A percentile compares a stretch with the other conserved stretches of the same genome.
These are phyloP conservation scores for Drosophila insularis DNA, from an alignment of 1,140 invertebrate species.

Conservation along the genomic window DNA sequence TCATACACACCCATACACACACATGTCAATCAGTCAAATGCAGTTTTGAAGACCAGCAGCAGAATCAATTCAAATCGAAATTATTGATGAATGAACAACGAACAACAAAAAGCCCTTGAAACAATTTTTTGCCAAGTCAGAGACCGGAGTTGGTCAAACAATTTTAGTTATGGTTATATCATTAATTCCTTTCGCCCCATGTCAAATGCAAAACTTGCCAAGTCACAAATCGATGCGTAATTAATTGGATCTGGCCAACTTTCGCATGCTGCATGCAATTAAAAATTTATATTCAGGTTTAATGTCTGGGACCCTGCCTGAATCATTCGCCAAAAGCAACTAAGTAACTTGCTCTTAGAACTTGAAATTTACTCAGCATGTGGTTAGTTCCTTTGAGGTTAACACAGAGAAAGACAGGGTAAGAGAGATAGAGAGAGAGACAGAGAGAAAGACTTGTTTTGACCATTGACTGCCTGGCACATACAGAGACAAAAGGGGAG, in stretches of 20 bases:
- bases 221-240: conserved; percentile 78
- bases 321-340: conserved; percentile 30
- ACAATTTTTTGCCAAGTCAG: conserved; percentile 72
- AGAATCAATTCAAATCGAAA: conserved; percentile 58
- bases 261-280: conserved; percentile 78
- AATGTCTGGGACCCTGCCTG: conserved; percentile 57
- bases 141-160: conserved; percentile 29
- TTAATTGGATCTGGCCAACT: conserved; percentile 66
- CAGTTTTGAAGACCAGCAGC: conserved; percentile 38
- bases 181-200: conserved; percentile 43
- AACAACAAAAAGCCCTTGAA: background rate
- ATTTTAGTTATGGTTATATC: conserved; percentile 47
- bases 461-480: conserved; percentile 52
- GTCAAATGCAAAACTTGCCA: conserved; percentile 68
- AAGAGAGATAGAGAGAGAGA: too few relatives aligned
- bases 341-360: conserved; percentile 61
- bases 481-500: background rate
- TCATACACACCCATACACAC: background rate
- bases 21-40: conserved; percentile 72
- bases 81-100: conserved; percentile 60
- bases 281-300: conserved; percentile 80
- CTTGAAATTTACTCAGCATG: conserved; percentile 31
- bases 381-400: conserved; percentile 8
- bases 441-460: conserved; percentile 63
- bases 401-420: too few relatives aligned